Evolutionary conservation across 2,888 invertebrate species (phyloP).

Genomic region (Spisula solida): DNA sequence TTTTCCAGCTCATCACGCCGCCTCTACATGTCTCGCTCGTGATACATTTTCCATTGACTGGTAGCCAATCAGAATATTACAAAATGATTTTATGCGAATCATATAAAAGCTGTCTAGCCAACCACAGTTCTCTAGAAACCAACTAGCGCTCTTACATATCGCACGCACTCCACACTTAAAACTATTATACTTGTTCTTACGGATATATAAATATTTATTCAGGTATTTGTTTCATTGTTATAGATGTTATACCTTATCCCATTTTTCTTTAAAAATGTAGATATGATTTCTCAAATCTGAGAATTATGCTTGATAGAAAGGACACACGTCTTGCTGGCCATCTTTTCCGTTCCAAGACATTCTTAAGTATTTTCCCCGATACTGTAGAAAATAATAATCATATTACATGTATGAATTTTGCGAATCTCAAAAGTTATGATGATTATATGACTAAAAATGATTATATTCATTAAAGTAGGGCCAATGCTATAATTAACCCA

Average conservation of each 20-base stretch:
- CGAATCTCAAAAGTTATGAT: too few species aligned
- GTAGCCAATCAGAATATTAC: neutral
- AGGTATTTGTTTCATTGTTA: neutral
- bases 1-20: constrained; percentile 21
- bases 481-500: too few species aligned
- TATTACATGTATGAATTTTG: too few species aligned
- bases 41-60: neutral
- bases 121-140: neutral
- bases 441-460: too few species aligned
- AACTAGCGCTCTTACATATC: neutral
- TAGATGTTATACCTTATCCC: neutral
- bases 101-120: constrained; percentile 18
- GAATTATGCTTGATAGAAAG: too few species aligned
- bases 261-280: neutral
- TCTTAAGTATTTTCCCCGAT: too few species aligned
- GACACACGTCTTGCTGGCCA: too few species aligned
- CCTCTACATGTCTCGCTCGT: neutral
- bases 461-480: too few species aligned
- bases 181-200: neutral
- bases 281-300: neutral
- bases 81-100: neutral
- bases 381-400: too few species aligned
- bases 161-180: neutral
- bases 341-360: too few species aligned
- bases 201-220: neutral